Evolutionary conservation across 2,113 vertebrate genomes (phyloP).

Genomic region (Dolichotis patagonum): DNA sequence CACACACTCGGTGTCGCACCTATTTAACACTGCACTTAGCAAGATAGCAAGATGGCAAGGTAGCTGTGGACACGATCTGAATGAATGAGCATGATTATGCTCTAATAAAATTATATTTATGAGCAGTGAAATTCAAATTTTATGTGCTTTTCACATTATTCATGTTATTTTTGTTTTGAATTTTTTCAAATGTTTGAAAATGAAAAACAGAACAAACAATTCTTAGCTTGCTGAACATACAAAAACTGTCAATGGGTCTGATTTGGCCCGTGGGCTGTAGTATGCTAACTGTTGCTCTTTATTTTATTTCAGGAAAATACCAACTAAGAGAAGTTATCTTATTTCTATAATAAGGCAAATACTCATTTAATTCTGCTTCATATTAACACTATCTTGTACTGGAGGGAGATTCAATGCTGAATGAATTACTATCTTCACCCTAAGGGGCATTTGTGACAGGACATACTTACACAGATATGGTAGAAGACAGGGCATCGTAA

Average conservation of each 20-base stretch:
- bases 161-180: neutral
- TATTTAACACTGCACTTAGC: neutral
- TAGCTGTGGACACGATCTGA: neutral
- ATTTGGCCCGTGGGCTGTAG: neutral
- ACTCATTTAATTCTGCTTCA: neutral
- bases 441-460: neutral
- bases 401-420: neutral
- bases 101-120: neutral
- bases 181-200: slow-evolving; percentile 38
- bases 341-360: neutral
- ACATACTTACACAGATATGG: neutral
- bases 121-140: neutral
- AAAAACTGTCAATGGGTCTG: neutral
- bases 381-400: neutral
- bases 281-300: neutral
- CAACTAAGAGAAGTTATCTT: neutral
- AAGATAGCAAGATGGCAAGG: neutral
- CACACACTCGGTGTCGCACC: too few relatives aligned
- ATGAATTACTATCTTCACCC: neutral
- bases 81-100: neutral
- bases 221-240: neutral
- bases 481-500: neutral
- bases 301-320: neutral
- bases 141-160: slow-evolving; percentile 1
- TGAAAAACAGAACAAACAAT: neutral